Base-by-base conservation (phyloP, 2,113 vertebrate species). In the Psittacula cyanocephala region DNA sequence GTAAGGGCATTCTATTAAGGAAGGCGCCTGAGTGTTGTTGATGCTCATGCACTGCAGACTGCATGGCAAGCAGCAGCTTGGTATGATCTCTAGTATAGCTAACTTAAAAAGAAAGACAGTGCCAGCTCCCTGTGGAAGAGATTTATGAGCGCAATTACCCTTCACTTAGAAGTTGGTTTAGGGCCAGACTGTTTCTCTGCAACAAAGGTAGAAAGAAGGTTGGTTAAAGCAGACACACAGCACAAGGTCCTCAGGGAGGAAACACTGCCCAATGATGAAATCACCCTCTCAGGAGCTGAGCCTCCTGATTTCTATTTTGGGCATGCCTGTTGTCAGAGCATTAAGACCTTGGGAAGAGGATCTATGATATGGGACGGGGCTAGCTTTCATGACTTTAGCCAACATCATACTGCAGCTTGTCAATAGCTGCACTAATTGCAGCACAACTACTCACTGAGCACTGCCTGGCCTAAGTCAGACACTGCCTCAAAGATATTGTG, bases 361-460 rank as follows among this genome's bases (percentile, higher is more conserved):
- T 22, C 29, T 27, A 78, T 0, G 2, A 24, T 14, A 78, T 5
- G 5, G 25, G 27, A 64, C 0, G 7, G 57, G 39, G 8, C 13
- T 44, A 43, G 9, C n/a, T 62, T 72, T 55, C 52, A 33, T 19
- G 10, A 50, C 25, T 83, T 86, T 25, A 69, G 12, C 41, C 47
- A 81, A 64, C 19, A 67, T 7, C 10, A 10, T 11, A 65, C 11
- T 37, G 82, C 27, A 57, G 50, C 19, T 62, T 47, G 33, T 44
- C 53, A 83, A 76, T 2, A 62, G 39, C 16, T n/a, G 29, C 12
- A 57, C 17, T 60, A 65, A 84, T 72, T 67, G 31, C 43, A 68
- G 7, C 11, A 4, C 3, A 86, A 22, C 28, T 81, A 28, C 49
- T 74, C 64, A 65, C 2, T 1, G 19, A 82, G 55, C 64, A 43